These are phyloP conservation scores for Parasteatoda tepidariorum DNA, from an alignment of 1,140 invertebrate genomes.

Conservation along the genomic window DNA sequence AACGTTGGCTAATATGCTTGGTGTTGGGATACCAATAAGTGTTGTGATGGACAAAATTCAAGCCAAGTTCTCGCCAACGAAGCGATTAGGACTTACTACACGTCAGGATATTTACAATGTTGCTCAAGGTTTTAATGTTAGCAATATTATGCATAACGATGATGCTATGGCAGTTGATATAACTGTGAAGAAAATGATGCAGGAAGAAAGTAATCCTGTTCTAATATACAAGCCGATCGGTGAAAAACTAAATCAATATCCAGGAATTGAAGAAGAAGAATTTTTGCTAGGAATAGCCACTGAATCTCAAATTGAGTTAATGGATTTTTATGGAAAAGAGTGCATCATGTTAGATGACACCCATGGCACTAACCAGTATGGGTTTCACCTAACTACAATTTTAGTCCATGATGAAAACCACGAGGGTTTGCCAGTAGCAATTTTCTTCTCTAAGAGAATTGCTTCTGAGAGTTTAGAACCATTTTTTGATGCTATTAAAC, in stretches of 20 bases:
- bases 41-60: too few species aligned
- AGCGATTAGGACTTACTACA: background rate
- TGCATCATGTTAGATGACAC: background rate
- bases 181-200: background rate
- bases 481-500: background rate
- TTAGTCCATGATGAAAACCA: slow-evolving; percentile 18
- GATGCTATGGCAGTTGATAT: slow-evolving; percentile 10
- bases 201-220: background rate
- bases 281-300: background rate
- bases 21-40: too few species aligned
- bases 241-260: too few species aligned
- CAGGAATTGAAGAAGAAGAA: background rate
- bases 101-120: too few species aligned
- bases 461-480: background rate
- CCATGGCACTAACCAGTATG: slow-evolving; percentile 6
- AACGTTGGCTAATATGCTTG: too few species aligned
- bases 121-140: too few species aligned
- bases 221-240: background rate
- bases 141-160: background rate
- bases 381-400: background rate
- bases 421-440: slow-evolving; percentile 8
- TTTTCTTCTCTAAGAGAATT: background rate
- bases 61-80: background rate
- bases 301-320: too few species aligned
- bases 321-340: background rate